Evolutionary conservation across 2,888 invertebrate species (phyloP).

Genomic region (Didymodactylos carnosus): DNA sequence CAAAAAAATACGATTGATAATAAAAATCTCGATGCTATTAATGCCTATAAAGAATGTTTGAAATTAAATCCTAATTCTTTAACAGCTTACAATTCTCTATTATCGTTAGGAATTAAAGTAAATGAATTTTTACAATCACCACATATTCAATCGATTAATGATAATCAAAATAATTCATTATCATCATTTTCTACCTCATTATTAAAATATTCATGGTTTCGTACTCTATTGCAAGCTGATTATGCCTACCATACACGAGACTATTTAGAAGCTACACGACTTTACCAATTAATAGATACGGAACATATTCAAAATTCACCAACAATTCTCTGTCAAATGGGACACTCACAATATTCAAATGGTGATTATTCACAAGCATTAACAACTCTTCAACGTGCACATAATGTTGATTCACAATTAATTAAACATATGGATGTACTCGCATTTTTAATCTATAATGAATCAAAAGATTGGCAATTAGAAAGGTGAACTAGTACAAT

Average conservation of each 20-base stretch:
- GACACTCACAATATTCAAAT: constrained; percentile 50
- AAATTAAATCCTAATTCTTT: constrained; percentile 53
- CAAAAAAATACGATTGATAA: constrained; percentile 46
- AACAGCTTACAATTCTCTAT: constrained; percentile 51
- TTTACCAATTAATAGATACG: background rate
- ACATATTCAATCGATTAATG: background rate
- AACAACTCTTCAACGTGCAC: constrained; percentile 37
- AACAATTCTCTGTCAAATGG: constrained; percentile 47
- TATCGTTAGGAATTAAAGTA: constrained; percentile 47
- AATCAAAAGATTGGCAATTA: background rate
- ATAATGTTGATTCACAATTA: constrained; percentile 40
- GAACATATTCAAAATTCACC: constrained; percentile 45
- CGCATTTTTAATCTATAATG: background rate
- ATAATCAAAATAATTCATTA: constrained; percentile 25
- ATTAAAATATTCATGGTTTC: background rate
- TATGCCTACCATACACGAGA: background rate
- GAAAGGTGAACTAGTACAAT: background rate
- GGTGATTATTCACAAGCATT: constrained; percentile 51
- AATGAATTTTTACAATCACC: background rate
- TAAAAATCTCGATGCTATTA: constrained; percentile 47
- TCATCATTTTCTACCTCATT: constrained; percentile 42
- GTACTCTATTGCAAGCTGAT: background rate
- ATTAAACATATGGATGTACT: constrained; percentile 44
- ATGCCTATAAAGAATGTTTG: constrained; percentile 57
- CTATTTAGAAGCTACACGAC: background rate